Conservation (phyloP, 2,888 invertebrate genomes). For the Steromphala cineraria region DNA sequence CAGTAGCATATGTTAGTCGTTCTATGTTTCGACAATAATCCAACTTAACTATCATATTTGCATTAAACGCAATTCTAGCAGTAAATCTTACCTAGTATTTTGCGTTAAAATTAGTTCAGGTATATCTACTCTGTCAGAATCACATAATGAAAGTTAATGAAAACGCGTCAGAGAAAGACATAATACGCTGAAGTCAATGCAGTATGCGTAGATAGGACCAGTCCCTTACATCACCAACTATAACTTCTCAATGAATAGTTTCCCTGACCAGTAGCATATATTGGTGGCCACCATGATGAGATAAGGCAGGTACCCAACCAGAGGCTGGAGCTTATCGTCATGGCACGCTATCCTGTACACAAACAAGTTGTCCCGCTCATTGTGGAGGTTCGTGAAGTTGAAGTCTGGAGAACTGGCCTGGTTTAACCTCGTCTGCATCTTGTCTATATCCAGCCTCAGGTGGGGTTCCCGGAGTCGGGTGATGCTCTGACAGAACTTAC, state of each 20-base stretch:
- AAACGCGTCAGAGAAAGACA: too few species aligned
- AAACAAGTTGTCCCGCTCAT: constrained; percentile 66
- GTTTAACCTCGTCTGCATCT: constrained; percentile 54
- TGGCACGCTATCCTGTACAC: constrained; percentile 64
- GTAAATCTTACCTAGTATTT: too few species aligned
- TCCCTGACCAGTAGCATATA: constrained; percentile 58
- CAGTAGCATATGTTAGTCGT: too few species aligned
- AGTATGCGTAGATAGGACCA: too few species aligned
- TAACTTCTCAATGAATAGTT: constrained; percentile 61
- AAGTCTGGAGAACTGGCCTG: constrained; percentile 55
- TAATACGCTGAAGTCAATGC: too few species aligned
- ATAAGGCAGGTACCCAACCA: constrained; percentile 66
- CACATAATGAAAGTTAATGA: too few species aligned
- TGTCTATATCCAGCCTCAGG: constrained; percentile 58
- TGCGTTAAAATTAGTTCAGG: too few species aligned
- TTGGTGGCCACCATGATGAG: constrained; percentile 56
- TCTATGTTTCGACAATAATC: too few species aligned
- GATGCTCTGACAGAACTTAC: constrained; percentile 57
- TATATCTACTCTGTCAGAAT: too few species aligned
- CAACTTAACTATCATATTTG: too few species aligned
- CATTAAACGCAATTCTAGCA: too few species aligned
- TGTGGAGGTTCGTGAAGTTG: constrained; percentile 60
- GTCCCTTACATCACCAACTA: constrained; percentile 9
- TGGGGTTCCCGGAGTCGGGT: constrained; percentile 60
- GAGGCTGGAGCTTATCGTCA: constrained; percentile 61